phyloP scores from a whole-genome alignment of 2,797 vertebrate species.

The Ctenopoma kingsleyae region DNA sequence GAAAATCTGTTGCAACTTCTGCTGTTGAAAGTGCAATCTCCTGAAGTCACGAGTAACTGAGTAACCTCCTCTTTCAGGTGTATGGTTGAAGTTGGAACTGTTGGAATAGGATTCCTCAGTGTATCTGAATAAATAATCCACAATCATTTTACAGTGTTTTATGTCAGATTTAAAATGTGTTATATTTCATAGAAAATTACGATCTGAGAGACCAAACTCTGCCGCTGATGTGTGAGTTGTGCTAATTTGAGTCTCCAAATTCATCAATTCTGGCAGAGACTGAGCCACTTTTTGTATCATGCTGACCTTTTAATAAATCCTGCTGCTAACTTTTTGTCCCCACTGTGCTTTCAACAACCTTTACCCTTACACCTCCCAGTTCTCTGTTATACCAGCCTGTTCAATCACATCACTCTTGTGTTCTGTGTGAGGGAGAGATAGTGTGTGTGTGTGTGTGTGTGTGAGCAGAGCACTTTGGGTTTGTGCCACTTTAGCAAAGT shows the following conservation, averaged over 20 bases:
- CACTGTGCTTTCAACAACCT: conserved; percentile 44
- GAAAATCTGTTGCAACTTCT: conserved; percentile 67
- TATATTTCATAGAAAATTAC: conserved; percentile 10
- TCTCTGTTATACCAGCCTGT: conserved; percentile 54
- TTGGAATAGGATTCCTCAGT: conserved; percentile 42
- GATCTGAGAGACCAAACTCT: conserved; percentile 7
- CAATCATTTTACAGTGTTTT: conserved; percentile 29
- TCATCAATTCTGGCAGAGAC: conserved; percentile 26
- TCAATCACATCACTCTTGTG: conserved; percentile 45
- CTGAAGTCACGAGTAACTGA: conserved; percentile 31
- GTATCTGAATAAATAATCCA: conserved; percentile 43
- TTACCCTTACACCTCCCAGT: conserved; percentile 45
- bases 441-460: conserved; percentile 39
- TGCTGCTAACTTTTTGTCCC: conserved; percentile 59
- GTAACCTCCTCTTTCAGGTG: conserved; percentile 32
- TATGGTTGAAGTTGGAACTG: conserved; percentile 45
- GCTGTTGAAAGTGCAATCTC: conserved; percentile 65
- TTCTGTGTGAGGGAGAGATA: conserved; percentile 47
- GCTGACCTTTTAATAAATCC: conserved; percentile 60
- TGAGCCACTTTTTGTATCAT: conserved; percentile 35
- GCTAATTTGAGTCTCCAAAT: conserved; percentile 23
- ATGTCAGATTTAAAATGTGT: conserved; percentile 23
- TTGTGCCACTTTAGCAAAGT: conserved; percentile 70
- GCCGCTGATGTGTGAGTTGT: conserved; percentile 12
- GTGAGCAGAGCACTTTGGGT: conserved; percentile 68